phyloP scores from a whole-genome alignment of 2,797 vertebrate genomes.

The Odontamblyopus rebecca region DNA sequence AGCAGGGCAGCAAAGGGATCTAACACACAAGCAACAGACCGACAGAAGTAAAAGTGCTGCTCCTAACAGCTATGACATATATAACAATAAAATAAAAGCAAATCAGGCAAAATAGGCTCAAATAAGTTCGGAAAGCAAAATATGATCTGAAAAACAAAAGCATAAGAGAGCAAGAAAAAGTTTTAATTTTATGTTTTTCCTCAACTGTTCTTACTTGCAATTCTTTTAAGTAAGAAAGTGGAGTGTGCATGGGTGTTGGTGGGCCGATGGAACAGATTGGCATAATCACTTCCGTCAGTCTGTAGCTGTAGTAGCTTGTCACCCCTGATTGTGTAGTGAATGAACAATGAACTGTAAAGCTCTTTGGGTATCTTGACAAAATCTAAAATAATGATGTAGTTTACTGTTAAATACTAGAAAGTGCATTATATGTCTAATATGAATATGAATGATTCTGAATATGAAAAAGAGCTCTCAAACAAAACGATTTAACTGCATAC shows the following conservation, averaged over 20 bases:
- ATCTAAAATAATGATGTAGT: not conserved
- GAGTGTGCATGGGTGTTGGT: no score
- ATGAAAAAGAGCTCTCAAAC: not conserved
- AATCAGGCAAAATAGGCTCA: not conserved
- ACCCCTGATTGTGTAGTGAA: no score
- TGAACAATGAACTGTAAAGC: no score
- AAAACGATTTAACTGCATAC: not conserved
- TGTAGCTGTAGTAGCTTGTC: no score
- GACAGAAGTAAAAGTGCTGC: slow-evolving; percentile 31
- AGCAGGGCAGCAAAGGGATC: slow-evolving; percentile 62
- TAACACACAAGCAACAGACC: slow-evolving; percentile 40
- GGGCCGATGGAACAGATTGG: no score
- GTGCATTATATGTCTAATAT: no score
- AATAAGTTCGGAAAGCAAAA: not conserved
- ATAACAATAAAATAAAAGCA: not conserved
- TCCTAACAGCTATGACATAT: no score
- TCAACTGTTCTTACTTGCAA: not conserved
- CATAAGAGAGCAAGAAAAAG: not conserved
- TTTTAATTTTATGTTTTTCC: not conserved
- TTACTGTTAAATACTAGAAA: not conserved
- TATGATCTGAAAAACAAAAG: not conserved
- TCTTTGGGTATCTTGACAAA: not conserved
- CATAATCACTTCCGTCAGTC: no score
- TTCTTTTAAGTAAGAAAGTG: not conserved
- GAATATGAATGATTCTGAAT: no score